These are phyloP conservation scores for Carcina quercana DNA, from an alignment of 2,888 invertebrate genomes.

Conservation along the genomic window DNA sequence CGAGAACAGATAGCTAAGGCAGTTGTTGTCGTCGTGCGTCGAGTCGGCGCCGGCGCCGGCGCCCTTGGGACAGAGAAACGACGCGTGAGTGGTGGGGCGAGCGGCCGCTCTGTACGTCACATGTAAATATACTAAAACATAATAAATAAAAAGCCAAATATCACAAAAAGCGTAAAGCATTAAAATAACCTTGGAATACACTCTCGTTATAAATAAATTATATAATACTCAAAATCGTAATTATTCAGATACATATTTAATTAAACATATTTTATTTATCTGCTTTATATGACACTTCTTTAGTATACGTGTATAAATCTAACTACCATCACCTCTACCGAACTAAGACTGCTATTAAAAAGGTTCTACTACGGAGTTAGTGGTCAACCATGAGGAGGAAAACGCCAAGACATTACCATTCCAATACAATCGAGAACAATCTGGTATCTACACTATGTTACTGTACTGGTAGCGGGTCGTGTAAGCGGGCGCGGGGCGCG, in stretches of 20 bases:
- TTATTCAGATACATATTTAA: conserved; percentile 10
- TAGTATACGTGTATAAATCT: conserved; percentile 28
- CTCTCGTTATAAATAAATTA: conserved; percentile 10
- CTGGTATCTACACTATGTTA: conserved; percentile 45
- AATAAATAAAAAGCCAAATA: conserved; percentile 65
- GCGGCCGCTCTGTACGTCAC: no score
- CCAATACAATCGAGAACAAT: conserved; percentile 40
- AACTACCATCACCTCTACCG: conserved; percentile 61
- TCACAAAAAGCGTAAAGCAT: conserved; percentile 67
- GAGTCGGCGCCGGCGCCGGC: conserved; percentile 56
- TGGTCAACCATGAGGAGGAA: conserved; percentile 33
- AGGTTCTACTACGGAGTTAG: conserved; percentile 48
- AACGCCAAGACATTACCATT: conserved; percentile 62
- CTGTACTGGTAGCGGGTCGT: conserved; percentile 33
- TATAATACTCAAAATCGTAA: conserved; percentile 1
- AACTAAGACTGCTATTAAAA: conserved; percentile 38
- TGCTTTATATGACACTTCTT: conserved; percentile 25
- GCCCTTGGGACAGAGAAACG: conserved; percentile 60
- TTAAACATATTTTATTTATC: conserved; percentile 16
- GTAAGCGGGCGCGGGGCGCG: conserved; percentile 29
- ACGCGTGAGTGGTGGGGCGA: conserved; percentile 41
- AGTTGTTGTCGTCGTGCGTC: conserved; percentile 76
- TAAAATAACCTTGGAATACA: conserved; percentile 21
- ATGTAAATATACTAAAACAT: conserved; percentile 33
- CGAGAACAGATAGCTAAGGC: conserved; percentile 82